Evolutionary conservation across 1,140 invertebrate species (phyloP).

Genomic region (Saccostrea glomerata): DNA sequence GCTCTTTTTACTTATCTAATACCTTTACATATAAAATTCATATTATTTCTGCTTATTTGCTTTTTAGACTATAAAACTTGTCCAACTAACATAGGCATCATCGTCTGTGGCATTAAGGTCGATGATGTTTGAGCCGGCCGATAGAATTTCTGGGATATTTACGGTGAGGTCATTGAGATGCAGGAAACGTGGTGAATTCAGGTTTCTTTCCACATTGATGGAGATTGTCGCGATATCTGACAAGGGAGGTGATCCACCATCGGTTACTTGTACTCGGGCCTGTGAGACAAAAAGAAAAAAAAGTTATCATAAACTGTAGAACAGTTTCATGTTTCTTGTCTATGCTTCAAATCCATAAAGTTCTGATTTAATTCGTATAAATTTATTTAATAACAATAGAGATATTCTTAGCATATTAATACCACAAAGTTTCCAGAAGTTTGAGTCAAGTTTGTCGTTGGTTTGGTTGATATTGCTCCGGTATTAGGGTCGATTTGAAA

Average conservation of each 20-base stretch:
- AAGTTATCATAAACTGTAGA: not conserved
- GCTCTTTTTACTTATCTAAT: no score
- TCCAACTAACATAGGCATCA: constrained; percentile 66
- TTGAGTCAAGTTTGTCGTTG: constrained; percentile 39
- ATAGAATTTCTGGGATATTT: constrained; percentile 59
- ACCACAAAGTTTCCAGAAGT: constrained; percentile 43
- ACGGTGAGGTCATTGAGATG: constrained; percentile 10
- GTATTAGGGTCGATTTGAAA: constrained; percentile 55
- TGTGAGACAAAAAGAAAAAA: constrained; percentile 51
- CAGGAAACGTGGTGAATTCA: constrained; percentile 85
- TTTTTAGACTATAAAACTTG: not conserved
- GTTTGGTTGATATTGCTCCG: not conserved
- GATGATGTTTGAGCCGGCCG: constrained; percentile 58
- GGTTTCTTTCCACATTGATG: constrained; percentile 74
- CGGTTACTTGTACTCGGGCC: constrained; percentile 65
- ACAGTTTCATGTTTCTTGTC: no score
- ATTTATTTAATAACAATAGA: no score
- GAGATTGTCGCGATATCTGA: constrained; percentile 61
- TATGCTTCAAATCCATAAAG: no score
- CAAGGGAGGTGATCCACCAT: constrained; percentile 67
- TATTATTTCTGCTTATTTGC: not conserved
- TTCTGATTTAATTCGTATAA: no score
- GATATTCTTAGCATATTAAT: not conserved
- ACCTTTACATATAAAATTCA: no score
- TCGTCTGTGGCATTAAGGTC: constrained; percentile 69